Base-by-base conservation (phyloP, 1,140 invertebrate species). In the Drosophila subpulchrella region DNA sequence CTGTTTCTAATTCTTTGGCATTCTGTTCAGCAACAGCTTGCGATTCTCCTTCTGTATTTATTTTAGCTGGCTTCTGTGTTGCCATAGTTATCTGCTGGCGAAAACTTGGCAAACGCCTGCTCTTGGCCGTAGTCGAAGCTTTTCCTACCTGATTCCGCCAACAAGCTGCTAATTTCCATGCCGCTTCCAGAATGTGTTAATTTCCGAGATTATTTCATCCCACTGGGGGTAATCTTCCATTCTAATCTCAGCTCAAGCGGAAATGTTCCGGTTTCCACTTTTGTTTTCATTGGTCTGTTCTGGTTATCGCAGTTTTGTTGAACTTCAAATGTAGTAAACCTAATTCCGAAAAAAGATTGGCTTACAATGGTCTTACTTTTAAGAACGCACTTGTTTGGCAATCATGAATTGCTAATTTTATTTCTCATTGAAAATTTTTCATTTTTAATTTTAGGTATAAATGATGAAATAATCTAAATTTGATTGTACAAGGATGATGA, bases 111-210 rank as follows among this genome's bases (percentile, higher is more conserved):
- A 30, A 20, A 12, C 50, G 56, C 44, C 48, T 60, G 15, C 39
- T 17, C 6, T 71, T 75, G 54, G 59, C 27, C 32, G 13, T 24
- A 12, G 20, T 34, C 48, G 32, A 12, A 50, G 79, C 74, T 65
- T 47, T 54, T 78, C 60, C 68, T 62, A 57, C 56, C 42, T 59
- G 68, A 74, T 85, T 71, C 38, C 56, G 70, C 48, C 46, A 88
- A 85, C 83, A 65, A 88, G 82, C 70, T 38, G 83, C 75, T 88
- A 88, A 85, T 85, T 85, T 75, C 8, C 41, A 61, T 41, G 36
- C 41, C 38, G 60, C 58, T 12, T 62, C 54, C 53, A n/a, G 17
- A 75, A 76, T 34, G 73, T 76, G 73, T 76, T 75, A 76, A 76
- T 76, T 76, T 75, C 17, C 6, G 39, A 42, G 38, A 34, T 61